Evolutionary conservation across 37 sponge, comb jelly and placozoan genomes (phyloP).

Genomic region (Chondrilla cf. caribensis): DNA sequence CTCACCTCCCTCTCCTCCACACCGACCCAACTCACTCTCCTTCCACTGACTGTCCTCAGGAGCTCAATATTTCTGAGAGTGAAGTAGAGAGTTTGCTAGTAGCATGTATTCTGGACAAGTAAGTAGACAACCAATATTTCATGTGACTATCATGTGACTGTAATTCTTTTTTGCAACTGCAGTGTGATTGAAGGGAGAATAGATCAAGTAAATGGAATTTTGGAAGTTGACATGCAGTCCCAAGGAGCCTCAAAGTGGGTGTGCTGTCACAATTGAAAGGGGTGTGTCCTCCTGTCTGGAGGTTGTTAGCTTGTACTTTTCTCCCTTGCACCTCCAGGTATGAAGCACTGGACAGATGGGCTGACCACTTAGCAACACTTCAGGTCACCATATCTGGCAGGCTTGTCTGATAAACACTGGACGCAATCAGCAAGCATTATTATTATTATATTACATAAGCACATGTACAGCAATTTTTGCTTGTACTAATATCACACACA

Average conservation of each 20-base stretch:
- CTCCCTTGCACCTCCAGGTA: constrained; percentile 67
- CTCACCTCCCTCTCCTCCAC: no score
- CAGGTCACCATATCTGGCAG: constrained; percentile 44
- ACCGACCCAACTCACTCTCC: no score
- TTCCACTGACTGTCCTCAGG: constrained; percentile 53
- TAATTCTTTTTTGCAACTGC: background rate
- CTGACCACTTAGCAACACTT: constrained; percentile 42
- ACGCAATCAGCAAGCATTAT: background rate
- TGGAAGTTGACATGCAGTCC: constrained; percentile 63
- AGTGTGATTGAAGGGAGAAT: constrained; percentile 73
- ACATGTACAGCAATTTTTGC: no score
- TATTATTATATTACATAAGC: no score
- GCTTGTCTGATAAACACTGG: constrained; percentile 24
- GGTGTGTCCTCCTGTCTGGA: background rate
- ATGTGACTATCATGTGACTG: background rate
- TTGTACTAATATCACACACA: no score
- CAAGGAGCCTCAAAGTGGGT: constrained; percentile 73
- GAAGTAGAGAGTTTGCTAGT: constrained; percentile 92
- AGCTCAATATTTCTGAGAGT: constrained; percentile 68
- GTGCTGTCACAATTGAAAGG: constrained; percentile 31
- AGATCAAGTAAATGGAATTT: constrained; percentile 85
- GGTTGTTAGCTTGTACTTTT: background rate
- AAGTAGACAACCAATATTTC: background rate
- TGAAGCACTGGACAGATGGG: constrained; percentile 70
- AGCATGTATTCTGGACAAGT: constrained; percentile 83